Base-by-base conservation (phyloP, 2,888 invertebrate genomes). In the Brachypterus glaber region DNA sequence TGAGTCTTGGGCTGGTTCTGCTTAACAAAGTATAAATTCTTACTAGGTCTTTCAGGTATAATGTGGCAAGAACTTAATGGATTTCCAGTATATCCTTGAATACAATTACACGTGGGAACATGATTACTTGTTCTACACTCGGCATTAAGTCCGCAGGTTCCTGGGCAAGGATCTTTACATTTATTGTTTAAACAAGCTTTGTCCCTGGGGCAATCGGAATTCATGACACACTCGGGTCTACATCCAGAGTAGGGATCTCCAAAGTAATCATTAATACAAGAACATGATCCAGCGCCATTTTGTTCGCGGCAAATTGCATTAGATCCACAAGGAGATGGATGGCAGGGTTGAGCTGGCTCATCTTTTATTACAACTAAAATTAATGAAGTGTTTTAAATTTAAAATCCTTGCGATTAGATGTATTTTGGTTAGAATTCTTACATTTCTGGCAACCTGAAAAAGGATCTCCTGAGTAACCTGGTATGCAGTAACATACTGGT, bases 211-310 rank as follows among this genome's bases (percentile, higher is more conserved):
- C 90, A 91, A 55, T 91, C 89, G 5, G 82, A 78, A 62, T 89
- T 89, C 50, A 83, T 74, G n/a, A 87, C 79, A 62, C 90, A 90
- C 71, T 90, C 88, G 16, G 89, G 89, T 58, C 86, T 73, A 62
- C 90, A 90, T 56, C 84, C 83, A 29, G 81, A 69, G 55, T 89
- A 87, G 2, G 89, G 89, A 68, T 89, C 87, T 35, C 90, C 89
- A 54, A 79, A 82, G 63, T 86, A 89, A 54, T 86, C 85, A 40
- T 79, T 74, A 46, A 85, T 68, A 66, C 89, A 90, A 45, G 76
- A 72, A 63, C 89, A 90, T 44, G 88, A 84, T 31, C 87, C 88
- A 39, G 80, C 80, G 50, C 82, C 83, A 56, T 82, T 77, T 54
- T 78, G 73, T 67, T 85, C 84, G 64, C 78, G 82, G 65, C 91